Conservation (phyloP, 2,888 invertebrate species). For the Dryocosmus kuriphilus region DNA sequence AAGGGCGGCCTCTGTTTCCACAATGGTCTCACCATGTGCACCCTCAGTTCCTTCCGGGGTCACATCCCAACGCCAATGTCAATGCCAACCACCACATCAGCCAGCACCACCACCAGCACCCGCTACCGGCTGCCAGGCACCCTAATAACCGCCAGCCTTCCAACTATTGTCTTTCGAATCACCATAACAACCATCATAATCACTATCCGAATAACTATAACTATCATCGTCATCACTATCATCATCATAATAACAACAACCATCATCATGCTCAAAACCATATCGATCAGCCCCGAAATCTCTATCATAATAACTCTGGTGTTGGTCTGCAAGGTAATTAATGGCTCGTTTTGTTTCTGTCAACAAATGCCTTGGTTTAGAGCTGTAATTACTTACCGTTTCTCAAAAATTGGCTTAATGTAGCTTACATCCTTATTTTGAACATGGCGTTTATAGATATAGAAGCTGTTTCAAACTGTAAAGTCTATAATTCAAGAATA, state of each 20-base stretch:
- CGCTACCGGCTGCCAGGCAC: conserved; percentile 79
- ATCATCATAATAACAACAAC: conserved; percentile 80
- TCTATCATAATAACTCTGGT: conserved; percentile 82
- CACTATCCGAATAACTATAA: conserved; percentile 81
- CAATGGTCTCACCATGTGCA: conserved; percentile 97
- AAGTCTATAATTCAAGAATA: no score
- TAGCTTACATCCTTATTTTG: no score
- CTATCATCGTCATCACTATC: conserved; percentile 82
- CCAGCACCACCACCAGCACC: conserved; percentile 79
- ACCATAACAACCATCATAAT: conserved; percentile 79
- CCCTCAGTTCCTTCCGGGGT: conserved; percentile 95
- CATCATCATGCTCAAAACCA: conserved; percentile 79
- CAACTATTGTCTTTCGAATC: conserved; percentile 79
- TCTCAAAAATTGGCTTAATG: neutral
- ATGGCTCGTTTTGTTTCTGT: conserved; percentile 59
- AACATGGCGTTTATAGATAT: no score
- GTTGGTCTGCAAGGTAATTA: conserved; percentile 81
- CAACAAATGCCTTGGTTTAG: conserved; percentile 63
- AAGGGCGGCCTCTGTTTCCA: conserved; percentile 92
- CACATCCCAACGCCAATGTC: conserved; percentile 85
- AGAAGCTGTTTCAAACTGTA: no score
- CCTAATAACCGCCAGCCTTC: conserved; percentile 77
- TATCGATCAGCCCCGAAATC: conserved; percentile 78
- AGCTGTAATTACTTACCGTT: conserved; percentile 27
- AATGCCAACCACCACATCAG: conserved; percentile 76